Evolutionary conservation across 2,113 vertebrate genomes (phyloP).

Genomic region (Mohoua ochrocephala): DNA sequence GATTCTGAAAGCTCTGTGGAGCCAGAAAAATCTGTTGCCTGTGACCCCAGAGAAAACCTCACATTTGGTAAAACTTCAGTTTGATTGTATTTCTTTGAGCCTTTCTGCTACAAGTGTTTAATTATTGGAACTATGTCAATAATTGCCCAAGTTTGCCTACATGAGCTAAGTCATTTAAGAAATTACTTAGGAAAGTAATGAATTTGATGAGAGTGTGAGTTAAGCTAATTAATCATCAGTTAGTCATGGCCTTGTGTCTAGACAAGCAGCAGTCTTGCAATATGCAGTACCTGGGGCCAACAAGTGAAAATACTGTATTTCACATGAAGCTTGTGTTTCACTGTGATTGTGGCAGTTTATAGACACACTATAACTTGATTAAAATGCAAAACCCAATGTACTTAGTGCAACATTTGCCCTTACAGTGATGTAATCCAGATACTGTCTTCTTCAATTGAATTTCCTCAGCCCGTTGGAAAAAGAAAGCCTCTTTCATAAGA

Average conservation of each 20-base stretch:
- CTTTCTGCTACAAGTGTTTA: neutral
- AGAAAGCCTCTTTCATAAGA: neutral
- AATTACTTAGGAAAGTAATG: slow-evolving; percentile 5
- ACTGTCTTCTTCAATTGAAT: neutral
- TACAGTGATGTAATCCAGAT: neutral
- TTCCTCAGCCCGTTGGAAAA: neutral
- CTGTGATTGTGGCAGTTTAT: neutral
- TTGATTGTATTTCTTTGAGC: neutral
- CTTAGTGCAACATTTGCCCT: neutral
- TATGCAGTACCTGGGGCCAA: neutral
- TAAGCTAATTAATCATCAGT: slow-evolving; percentile 30
- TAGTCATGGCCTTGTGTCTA: neutral
- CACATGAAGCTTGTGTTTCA: neutral
- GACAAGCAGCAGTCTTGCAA: neutral
- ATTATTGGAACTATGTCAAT: slow-evolving; percentile 19
- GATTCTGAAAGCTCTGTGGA: neutral
- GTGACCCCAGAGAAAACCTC: neutral
- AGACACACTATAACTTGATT: neutral
- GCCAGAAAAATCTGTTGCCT: neutral
- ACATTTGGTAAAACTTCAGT: neutral
- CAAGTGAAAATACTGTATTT: neutral
- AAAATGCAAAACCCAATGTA: neutral
- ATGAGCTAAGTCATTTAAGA: neutral
- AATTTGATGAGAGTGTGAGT: neutral
- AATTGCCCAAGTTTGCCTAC: neutral